Evolutionary conservation across 2,113 vertebrate genomes (phyloP), one percentile per base, ranked within the genome.

Genomic region (Dolichallabes microphthalmus): DNA sequence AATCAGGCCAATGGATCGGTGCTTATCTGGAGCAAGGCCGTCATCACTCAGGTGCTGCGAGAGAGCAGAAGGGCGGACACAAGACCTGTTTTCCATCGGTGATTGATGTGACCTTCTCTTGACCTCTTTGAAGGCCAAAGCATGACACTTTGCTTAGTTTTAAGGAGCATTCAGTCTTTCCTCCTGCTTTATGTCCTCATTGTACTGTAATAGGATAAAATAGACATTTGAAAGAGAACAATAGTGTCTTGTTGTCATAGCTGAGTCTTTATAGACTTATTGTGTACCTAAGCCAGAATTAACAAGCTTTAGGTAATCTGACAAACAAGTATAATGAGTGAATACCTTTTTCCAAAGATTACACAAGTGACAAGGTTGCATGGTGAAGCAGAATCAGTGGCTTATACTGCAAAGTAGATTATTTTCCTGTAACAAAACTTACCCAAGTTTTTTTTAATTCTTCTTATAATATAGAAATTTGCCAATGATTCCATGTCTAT

Each of bases 11-110:
- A 93, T 92, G 91, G 94, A 93, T 94, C 90, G 86, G 89, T 88
- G 87, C 92, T 94, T 93, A 93, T 94, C 92, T 92, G 90, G 90
- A 91, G 93, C 93, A 94, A 94, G 94, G 94, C 94, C 92, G 90
- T 91, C 92, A 93, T 94, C 92, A 90, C 90, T 93, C 92, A 93
- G 90, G 82, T 83, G 90, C 90, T 85, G 89, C 88, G 89, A 87
- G 89, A 93, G 93, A 89, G 88, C 92, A 92, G 88, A 91, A 92
- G 78, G 90, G 82, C 69, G 35, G 85, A 88, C 85, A 90, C 90
- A 87, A 89, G 88, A 89, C 91, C 88, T 86, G 91, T 88, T 91
- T 90, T 88, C n/a, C 76, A 58, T 17, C 61, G 20, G 87, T 94
- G 94, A 94, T 93, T 89, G 90, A 94, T 93, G 91, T 80, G 64